Conservation (phyloP, 2,113 vertebrate species). For the Megalops atlanticus region DNA sequence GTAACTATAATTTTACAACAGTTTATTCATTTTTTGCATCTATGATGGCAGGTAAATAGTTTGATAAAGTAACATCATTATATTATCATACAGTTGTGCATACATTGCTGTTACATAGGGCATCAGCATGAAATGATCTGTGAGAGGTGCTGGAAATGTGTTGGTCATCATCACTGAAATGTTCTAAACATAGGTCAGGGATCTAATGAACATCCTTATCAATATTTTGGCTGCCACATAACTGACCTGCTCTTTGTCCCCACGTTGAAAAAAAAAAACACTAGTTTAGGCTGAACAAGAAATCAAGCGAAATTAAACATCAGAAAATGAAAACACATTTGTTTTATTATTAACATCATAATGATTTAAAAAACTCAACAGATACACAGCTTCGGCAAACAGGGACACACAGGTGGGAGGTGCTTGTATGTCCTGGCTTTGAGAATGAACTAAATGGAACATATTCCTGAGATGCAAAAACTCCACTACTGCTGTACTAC, state of each 20-base stretch:
- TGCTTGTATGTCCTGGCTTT: constrained; percentile 46
- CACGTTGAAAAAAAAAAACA: neutral
- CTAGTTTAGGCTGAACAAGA: neutral
- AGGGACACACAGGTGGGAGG: constrained; percentile 50
- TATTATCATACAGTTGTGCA: no score
- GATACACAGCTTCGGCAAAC: constrained; percentile 61
- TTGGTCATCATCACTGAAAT: neutral
- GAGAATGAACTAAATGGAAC: constrained; percentile 53
- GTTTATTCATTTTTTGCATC: neutral
- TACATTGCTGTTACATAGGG: neutral
- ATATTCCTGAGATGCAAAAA: constrained; percentile 71
- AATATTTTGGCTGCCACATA: neutral
- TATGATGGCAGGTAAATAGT: no score
- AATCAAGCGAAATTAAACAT: constrained; percentile 32
- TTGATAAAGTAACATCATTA: no score
- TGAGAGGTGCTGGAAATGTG: neutral
- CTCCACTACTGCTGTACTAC: constrained; percentile 13
- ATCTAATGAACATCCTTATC: neutral
- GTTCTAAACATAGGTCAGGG: neutral
- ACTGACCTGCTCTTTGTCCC: neutral
- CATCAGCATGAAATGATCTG: neutral
- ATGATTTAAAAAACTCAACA: constrained; percentile 64
- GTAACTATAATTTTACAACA: neutral
- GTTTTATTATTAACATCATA: constrained; percentile 68
- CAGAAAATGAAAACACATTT: constrained; percentile 59